A percentile compares a stretch with the other conserved stretches of the same genome.
Conservation (phyloP, 2,113 vertebrate species). For the Sorex fumeus region DNA sequence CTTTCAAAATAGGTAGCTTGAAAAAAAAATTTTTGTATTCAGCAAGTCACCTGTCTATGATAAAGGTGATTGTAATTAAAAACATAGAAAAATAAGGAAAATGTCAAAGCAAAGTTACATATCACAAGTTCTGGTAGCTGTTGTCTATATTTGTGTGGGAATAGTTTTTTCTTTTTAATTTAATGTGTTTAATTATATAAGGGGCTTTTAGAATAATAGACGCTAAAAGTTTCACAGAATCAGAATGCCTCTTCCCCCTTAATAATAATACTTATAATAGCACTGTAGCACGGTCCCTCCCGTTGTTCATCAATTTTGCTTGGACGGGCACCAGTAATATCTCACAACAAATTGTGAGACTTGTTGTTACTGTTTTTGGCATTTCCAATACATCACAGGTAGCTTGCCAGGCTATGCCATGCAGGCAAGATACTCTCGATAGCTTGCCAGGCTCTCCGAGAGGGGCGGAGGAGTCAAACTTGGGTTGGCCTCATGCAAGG, state of each 20-base stretch:
- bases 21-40: constrained; percentile 15
- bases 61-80: neutral
- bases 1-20: neutral
- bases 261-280: constrained; percentile 15
- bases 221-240: neutral
- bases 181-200: constrained; percentile 9
- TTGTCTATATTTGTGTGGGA: too few species aligned
- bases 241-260: neutral
- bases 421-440: too few species aligned
- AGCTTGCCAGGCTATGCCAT: too few species aligned
- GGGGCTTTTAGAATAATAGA: neutral
- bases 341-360: too few species aligned
- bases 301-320: too few species aligned
- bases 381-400: too few species aligned
- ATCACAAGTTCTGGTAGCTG: neutral
- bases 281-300: too few species aligned
- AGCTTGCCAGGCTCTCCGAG: too few species aligned
- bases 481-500: too few species aligned
- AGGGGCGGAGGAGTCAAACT: too few species aligned
- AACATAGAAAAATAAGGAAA: neutral
- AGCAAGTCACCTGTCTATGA: neutral
- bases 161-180: neutral
- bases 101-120: constrained; percentile 4
- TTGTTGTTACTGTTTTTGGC: too few species aligned
- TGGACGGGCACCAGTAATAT: too few species aligned